phyloP scores from a whole-genome alignment of 2,113 vertebrate genomes.

The Numenius arquata region DNA sequence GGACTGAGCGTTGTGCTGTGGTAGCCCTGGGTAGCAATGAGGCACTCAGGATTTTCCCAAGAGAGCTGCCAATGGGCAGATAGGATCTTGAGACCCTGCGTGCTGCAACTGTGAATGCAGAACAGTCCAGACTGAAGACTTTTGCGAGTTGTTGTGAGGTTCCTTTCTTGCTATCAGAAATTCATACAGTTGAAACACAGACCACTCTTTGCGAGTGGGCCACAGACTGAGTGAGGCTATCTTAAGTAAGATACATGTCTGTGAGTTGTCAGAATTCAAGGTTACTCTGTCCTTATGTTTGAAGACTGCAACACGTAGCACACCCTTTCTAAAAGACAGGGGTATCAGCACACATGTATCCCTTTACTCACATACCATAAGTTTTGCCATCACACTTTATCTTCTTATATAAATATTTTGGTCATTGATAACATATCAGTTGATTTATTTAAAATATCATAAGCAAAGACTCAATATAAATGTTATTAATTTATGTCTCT shows the following conservation, averaged over 20 bases:
- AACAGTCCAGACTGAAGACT: background rate
- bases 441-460: background rate
- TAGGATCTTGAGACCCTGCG: background rate
- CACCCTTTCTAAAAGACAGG: background rate
- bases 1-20: background rate
- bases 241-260: background rate
- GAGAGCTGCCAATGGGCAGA: background rate
- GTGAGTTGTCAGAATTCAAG: background rate
- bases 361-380: background rate
- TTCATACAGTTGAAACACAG: background rate
- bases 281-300: background rate
- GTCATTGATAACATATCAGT: background rate
- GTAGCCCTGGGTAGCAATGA: background rate
- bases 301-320: background rate
- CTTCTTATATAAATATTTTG: background rate
- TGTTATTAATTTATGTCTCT: background rate
- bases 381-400: background rate
- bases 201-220: background rate
- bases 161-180: background rate
- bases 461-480: background rate
- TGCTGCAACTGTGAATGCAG: background rate
- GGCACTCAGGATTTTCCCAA: background rate
- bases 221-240: background rate
- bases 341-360: rapidly evolving
- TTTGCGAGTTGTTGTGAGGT: background rate